phyloP scores from a whole-genome alignment of 2,888 invertebrate species.

The Drosophila acutilabella region DNA sequence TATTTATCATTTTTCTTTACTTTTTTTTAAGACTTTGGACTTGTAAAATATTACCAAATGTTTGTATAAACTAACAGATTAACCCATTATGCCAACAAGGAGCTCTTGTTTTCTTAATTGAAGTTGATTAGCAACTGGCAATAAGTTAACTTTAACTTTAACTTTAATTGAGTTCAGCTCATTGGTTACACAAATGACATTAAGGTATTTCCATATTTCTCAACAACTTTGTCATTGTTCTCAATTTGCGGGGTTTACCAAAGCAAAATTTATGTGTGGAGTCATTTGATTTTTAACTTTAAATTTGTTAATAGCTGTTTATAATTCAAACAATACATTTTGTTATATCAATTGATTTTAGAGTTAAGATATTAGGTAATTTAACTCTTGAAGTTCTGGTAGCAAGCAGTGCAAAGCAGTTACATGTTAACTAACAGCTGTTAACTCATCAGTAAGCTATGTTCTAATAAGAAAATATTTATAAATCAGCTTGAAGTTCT shows the following conservation, averaged over 20 bases:
- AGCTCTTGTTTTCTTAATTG: slow-evolving; percentile 24
- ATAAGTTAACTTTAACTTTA: neutral
- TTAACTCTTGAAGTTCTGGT: neutral
- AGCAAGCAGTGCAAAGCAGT: too few species aligned
- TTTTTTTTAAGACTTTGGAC: neutral
- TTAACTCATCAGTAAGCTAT: too few species aligned
- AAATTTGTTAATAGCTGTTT: too few species aligned
- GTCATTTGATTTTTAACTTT: neutral
- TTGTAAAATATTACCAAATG: slow-evolving; percentile 4
- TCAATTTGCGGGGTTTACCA: neutral
- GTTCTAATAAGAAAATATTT: too few species aligned
- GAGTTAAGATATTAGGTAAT: neutral
- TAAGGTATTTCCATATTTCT: neutral
- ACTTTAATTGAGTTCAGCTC: neutral
- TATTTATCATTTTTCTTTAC: neutral
- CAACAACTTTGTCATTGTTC: slow-evolving; percentile 20
- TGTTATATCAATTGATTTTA: neutral
- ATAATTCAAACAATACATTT: too few species aligned
- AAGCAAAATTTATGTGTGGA: neutral
- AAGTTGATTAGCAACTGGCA: slow-evolving; percentile 12
- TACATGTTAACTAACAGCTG: too few species aligned
- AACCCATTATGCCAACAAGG: slow-evolving; percentile 10
- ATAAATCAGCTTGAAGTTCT: neutral
- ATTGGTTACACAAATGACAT: neutral
- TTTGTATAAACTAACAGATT: slow-evolving; percentile 12